phyloP scores from a whole-genome alignment of 1,140 invertebrate genomes.

The Heliconius hewitsoni region DNA sequence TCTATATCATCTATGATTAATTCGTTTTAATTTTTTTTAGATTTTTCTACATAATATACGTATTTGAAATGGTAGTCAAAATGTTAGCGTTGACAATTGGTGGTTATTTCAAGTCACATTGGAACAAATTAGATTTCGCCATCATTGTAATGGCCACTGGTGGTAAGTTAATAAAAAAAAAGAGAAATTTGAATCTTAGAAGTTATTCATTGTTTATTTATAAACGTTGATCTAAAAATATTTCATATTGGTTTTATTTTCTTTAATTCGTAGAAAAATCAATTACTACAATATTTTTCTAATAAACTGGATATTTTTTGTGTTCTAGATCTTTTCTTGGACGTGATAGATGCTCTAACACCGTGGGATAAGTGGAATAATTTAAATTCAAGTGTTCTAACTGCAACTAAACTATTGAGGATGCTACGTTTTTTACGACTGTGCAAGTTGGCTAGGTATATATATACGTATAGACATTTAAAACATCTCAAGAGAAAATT shows the following conservation, averaged over 20 bases:
- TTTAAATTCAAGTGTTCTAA: constrained; percentile 65
- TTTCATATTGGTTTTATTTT: too few relatives aligned
- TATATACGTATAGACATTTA: too few relatives aligned
- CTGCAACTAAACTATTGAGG: constrained; percentile 68
- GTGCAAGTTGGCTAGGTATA: constrained; percentile 63
- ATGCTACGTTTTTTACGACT: constrained; percentile 68
- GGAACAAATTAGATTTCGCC: constrained; percentile 73
- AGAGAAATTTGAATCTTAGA: too few relatives aligned
- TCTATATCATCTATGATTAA: not conserved
- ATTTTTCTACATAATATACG: constrained; percentile 65
- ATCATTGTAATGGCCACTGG: constrained; percentile 71
- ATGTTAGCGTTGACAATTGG: constrained; percentile 56
- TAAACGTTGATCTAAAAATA: too few relatives aligned
- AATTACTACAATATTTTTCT: too few relatives aligned
- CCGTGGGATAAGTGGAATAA: constrained; percentile 69
- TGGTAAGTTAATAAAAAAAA: constrained; percentile 46
- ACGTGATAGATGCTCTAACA: constrained; percentile 60
- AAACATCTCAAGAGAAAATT: too few relatives aligned
- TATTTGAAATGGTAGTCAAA: constrained; percentile 69
- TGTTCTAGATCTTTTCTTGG: constrained; percentile 59
- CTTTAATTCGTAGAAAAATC: too few relatives aligned
- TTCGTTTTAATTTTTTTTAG: constrained; percentile 34
- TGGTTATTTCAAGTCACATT: constrained; percentile 72
- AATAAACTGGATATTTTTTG: not conserved
- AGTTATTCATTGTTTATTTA: too few relatives aligned